Evolutionary conservation across 1,140 invertebrate species (phyloP).

Genomic region (Batillaria attramentaria): DNA sequence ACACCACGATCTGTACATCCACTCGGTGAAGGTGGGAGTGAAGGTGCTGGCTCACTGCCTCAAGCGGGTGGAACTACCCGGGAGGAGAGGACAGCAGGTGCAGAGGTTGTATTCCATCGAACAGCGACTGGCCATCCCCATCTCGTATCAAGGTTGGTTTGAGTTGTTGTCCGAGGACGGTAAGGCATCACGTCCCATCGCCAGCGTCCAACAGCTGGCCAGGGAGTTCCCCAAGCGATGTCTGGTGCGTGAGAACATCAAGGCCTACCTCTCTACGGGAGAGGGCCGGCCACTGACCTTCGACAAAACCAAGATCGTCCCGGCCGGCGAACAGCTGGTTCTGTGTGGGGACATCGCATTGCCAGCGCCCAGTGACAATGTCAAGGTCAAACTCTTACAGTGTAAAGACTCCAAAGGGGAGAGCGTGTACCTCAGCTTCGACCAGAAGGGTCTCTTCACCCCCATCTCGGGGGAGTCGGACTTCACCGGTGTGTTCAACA

Average conservation of each 20-base stretch:
- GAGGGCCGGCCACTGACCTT: conserved; percentile 77
- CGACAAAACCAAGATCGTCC: conserved; percentile 78
- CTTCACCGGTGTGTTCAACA: conserved; percentile 90
- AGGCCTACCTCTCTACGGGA: conserved; percentile 77
- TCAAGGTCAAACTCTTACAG: conserved; percentile 81
- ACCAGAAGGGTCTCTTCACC: conserved; percentile 91
- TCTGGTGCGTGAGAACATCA: conserved; percentile 88
- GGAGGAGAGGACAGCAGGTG: conserved; percentile 67
- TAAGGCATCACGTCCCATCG: conserved; percentile 88
- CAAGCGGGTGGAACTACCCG: conserved; percentile 85
- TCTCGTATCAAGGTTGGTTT: conserved; percentile 92
- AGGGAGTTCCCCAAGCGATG: conserved; percentile 84
- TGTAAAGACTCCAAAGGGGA: conserved; percentile 90
- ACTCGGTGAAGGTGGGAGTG: conserved; percentile 85
- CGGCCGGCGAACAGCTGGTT: conserved; percentile 86
- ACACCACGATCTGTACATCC: conserved; percentile 85
- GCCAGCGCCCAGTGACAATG: conserved; percentile 59
- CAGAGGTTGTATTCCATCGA: conserved; percentile 74
- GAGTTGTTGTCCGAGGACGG: conserved; percentile 95
- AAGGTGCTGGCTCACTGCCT: conserved; percentile 91
- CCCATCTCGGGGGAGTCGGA: conserved; percentile 91
- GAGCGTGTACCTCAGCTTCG: conserved; percentile 85
- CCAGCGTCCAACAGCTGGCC: conserved; percentile 87
- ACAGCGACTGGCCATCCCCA: conserved; percentile 81
- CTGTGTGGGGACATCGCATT: conserved; percentile 81